These are phyloP conservation scores for Lordiphosa mommai DNA, from an alignment of 1,140 invertebrate species.

Conservation along the genomic window DNA sequence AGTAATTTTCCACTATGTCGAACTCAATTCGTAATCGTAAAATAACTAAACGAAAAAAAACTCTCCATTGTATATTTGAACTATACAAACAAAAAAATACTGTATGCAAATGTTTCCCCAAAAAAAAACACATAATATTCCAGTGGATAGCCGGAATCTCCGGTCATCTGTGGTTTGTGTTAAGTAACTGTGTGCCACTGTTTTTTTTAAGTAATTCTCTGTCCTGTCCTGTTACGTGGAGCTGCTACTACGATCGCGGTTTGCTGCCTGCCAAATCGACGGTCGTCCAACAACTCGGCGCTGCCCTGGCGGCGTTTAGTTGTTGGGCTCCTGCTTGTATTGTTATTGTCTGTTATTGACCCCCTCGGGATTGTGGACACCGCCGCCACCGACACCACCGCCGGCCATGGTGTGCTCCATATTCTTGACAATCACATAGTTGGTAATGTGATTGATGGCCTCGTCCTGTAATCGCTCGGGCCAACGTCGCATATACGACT, in stretches of 20 bases:
- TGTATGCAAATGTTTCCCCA: constrained; percentile 49
- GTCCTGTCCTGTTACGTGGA: constrained; percentile 39
- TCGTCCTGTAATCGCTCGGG: constrained; percentile 75
- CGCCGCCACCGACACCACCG: constrained; percentile 25
- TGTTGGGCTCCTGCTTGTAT: constrained; percentile 77
- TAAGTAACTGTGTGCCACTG: constrained; percentile 64
- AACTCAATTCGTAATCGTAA: constrained; percentile 55
- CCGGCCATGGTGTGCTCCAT: constrained; percentile 74
- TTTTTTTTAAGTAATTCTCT: constrained; percentile 50
- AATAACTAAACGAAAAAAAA: constrained; percentile 52
- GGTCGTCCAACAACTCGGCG: constrained; percentile 57
- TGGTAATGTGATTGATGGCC: constrained; percentile 77
- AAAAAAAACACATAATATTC: constrained; percentile 27
- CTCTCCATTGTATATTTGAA: constrained; percentile 69
- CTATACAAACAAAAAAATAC: constrained; percentile 75
- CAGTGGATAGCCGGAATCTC: no score
- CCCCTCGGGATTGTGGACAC: constrained; percentile 59
- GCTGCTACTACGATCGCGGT: constrained; percentile 43
- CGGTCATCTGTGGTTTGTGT: constrained; percentile 23
- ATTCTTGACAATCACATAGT: constrained; percentile 78
- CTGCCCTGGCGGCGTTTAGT: constrained; percentile 30
- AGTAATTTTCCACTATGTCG: constrained; percentile 23
- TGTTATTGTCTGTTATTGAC: constrained; percentile 72
- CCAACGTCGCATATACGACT: constrained; percentile 77
- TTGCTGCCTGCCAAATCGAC: background rate